Percentiles rank a stretch among this genome's conserved stretches.
These are phyloP conservation scores for Bombyx mandarina DNA, from an alignment of 1,140 invertebrate genomes.

Conservation along the genomic window DNA sequence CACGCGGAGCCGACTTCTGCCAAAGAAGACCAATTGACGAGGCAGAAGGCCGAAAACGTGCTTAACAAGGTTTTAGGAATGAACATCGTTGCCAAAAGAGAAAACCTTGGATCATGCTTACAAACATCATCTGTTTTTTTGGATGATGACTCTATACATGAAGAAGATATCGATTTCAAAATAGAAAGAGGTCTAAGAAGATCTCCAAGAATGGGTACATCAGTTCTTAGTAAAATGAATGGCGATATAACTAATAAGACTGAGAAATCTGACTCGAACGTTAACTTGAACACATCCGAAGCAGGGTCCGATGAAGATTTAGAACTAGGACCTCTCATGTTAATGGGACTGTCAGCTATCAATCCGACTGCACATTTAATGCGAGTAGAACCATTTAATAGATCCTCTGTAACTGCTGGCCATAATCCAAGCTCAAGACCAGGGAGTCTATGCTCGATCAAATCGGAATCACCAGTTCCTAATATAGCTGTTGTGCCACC, in stretches of 20 bases:
- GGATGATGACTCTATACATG: constrained; percentile 57
- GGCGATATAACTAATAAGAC: constrained; percentile 59
- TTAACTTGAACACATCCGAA: constrained; percentile 47
- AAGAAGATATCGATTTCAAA: constrained; percentile 58
- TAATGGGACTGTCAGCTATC: constrained; percentile 76
- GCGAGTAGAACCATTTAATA: constrained; percentile 72
- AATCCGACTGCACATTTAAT: constrained; percentile 75
- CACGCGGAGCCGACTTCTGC: constrained; percentile 40
- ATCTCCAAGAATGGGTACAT: constrained; percentile 61
- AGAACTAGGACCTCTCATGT: constrained; percentile 74
- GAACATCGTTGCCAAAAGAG: constrained; percentile 61
- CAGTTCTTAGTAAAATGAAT: constrained; percentile 62
- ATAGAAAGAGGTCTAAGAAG: constrained; percentile 54
- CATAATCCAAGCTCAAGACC: constrained; percentile 44
- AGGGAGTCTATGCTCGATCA: constrained; percentile 42
- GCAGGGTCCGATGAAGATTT: constrained; percentile 63
- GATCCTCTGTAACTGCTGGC: constrained; percentile 24
- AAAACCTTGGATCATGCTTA: constrained; percentile 55
- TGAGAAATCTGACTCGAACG: constrained; percentile 35
- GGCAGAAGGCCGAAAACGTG: constrained; percentile 64
- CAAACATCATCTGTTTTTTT: constrained; percentile 62
- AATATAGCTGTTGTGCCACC: constrained; percentile 83
- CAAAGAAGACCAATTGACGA: constrained; percentile 56
- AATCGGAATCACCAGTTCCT: constrained; percentile 70
- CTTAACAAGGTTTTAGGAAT: constrained; percentile 64